Evolutionary conservation across 2,888 invertebrate species (phyloP).

Genomic region (Ernsta delagoae): DNA sequence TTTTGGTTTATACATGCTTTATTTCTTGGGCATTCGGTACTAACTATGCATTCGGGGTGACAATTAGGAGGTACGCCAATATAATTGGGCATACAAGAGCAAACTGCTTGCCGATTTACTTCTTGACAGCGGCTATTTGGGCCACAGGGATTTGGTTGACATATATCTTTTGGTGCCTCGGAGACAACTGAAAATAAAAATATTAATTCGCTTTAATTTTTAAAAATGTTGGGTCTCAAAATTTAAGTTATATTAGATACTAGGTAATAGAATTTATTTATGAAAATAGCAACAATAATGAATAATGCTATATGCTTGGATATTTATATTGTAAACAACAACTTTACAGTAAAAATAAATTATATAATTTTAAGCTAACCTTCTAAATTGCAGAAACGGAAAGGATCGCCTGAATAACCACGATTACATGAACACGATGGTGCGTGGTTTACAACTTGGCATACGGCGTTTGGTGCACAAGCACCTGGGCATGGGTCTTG

Average conservation of each 20-base stretch:
- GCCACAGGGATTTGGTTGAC: constrained; percentile 86
- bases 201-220: no score
- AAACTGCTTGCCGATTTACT: constrained; percentile 86
- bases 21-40: constrained; percentile 89
- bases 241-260: not conserved
- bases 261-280: not conserved
- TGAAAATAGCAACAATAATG: no score
- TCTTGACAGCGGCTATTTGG: constrained; percentile 86
- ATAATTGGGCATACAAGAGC: constrained; percentile 88
- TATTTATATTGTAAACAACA: no score
- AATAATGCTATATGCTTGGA: no score
- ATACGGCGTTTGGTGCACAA: constrained; percentile 90
- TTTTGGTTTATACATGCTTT: constrained; percentile 91
- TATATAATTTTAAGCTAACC: constrained; percentile 74
- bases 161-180: constrained; percentile 77
- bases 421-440: constrained; percentile 88
- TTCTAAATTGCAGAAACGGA: constrained; percentile 84
- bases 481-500: constrained; percentile 91
- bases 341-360: no score
- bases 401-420: constrained; percentile 91
- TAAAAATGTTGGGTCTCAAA: no score
- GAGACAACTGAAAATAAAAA: constrained; percentile 54
- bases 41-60: constrained; percentile 90
- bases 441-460: constrained; percentile 89
- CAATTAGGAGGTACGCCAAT: constrained; percentile 91